phyloP scores from a whole-genome alignment of 2,888 invertebrate species.

The Globia sparganii region DNA sequence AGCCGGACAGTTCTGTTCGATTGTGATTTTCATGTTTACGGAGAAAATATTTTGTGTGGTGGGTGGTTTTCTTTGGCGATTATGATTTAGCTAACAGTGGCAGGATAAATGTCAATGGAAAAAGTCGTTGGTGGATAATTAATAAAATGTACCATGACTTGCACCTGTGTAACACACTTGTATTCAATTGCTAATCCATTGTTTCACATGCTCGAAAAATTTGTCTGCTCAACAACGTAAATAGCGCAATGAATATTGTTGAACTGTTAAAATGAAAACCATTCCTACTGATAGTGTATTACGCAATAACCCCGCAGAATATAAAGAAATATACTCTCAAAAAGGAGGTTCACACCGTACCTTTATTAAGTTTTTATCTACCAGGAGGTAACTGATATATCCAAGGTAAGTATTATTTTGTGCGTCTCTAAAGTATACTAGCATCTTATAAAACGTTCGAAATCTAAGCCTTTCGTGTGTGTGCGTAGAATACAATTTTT shows the following conservation, averaged over 20 bases:
- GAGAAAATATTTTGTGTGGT: constrained; percentile 12
- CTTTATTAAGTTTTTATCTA: not conserved
- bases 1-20: not conserved
- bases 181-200: not conserved
- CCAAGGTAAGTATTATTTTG: constrained; percentile 5
- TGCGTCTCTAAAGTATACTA: constrained; percentile 6
- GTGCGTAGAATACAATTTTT: constrained; percentile 68
- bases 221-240: too few relatives aligned
- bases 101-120: not conserved
- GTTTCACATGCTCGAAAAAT: too few relatives aligned
- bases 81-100: not conserved
- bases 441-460: constrained; percentile 9
- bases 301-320: not conserved
- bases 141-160: not conserved
- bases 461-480: constrained; percentile 47
- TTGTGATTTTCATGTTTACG: constrained; percentile 16
- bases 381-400: constrained; percentile 1
- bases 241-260: not conserved
- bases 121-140: not conserved
- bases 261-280: not conserved
- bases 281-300: not conserved
- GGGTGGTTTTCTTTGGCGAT: not conserved
- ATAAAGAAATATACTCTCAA: not conserved
- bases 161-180: not conserved
- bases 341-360: not conserved